phyloP scores from a whole-genome alignment of 2,797 vertebrate species.

The Anguilla megastoma region DNA sequence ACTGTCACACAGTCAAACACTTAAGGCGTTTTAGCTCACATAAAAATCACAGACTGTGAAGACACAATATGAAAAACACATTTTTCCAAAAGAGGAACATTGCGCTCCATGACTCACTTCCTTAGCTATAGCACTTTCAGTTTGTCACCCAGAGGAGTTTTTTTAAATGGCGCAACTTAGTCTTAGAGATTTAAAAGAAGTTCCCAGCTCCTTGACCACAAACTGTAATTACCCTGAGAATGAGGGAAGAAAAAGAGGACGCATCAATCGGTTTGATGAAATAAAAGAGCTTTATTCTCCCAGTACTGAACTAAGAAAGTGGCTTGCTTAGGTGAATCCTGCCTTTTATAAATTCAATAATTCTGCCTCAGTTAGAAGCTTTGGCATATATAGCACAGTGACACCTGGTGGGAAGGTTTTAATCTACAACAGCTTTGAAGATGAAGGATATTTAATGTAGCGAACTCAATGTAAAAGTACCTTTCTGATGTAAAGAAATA shows the following conservation, averaged over 20 bases:
- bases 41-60: not conserved
- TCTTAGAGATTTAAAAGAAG: constrained; percentile 26
- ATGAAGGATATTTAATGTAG: not conserved
- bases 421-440: not conserved
- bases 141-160: constrained; percentile 9
- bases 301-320: not conserved
- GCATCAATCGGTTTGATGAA: constrained; percentile 24
- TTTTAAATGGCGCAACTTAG: not conserved
- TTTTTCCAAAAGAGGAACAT: not conserved
- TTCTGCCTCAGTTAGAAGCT: not conserved
- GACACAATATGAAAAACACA: not conserved
- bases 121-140: not conserved
- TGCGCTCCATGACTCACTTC: not conserved
- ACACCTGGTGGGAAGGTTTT: constrained; percentile 33
- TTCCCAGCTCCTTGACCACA: not conserved
- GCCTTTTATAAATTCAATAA: not conserved
- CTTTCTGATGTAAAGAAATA: not conserved
- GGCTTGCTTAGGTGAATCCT: constrained; percentile 7
- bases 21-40: not conserved
- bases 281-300: not conserved
- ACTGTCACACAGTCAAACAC: not conserved
- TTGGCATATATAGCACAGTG: constrained; percentile 17
- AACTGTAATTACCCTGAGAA: constrained; percentile 23
- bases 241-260: not conserved
- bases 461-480: not conserved